Conservation (phyloP, 2,888 invertebrate species). For the Hecatera dysodea region DNA sequence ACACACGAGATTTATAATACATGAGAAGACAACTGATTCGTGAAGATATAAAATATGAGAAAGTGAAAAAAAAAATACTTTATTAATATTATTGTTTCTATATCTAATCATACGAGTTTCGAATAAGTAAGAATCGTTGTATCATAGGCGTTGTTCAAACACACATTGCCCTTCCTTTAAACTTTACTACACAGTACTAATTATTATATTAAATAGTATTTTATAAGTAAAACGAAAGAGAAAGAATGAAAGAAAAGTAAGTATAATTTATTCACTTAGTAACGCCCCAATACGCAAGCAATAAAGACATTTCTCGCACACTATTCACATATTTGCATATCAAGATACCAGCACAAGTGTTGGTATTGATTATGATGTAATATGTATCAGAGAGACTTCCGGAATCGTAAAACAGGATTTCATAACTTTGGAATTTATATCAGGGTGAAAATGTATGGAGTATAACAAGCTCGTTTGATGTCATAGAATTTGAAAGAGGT, state of each 20-base stretch:
- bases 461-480: conserved; percentile 13
- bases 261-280: conserved; percentile 8
- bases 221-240: neutral
- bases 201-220: neutral
- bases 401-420: neutral
- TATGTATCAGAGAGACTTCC: conserved; percentile 6
- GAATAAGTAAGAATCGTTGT: conserved; percentile 50
- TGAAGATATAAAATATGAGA: conserved; percentile 19
- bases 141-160: conserved; percentile 53
- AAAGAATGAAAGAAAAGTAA: no score
- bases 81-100: conserved; percentile 10
- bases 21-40: conserved; percentile 6
- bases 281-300: conserved; percentile 10
- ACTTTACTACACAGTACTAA: neutral
- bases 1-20: neutral
- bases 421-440: neutral
- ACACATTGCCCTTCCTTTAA: conserved; percentile 50
- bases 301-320: neutral
- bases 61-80: neutral
- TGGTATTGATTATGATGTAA: conserved; percentile 13
- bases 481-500: conserved; percentile 8
- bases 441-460: conserved; percentile 20
- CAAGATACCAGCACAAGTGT: neutral
- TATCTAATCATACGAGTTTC: conserved; percentile 15
- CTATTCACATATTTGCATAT: conserved; percentile 6